Evolutionary conservation across 2,888 invertebrate species (phyloP).

Genomic region (Bhutanitis thaidina): DNA sequence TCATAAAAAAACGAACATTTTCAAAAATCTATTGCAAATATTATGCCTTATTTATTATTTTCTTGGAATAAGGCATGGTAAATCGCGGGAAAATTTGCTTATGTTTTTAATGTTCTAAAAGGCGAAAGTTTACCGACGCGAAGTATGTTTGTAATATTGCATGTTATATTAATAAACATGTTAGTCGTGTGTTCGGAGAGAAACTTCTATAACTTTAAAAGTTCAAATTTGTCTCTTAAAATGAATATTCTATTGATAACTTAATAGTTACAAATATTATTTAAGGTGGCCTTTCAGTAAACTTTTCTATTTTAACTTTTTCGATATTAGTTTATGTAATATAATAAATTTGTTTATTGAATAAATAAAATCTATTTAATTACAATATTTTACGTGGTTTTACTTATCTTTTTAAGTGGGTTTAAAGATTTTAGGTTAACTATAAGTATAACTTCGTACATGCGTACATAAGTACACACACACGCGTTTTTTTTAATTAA

Average conservation of each 20-base stretch:
- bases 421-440: no score
- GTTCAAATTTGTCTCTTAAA: slow-evolving; percentile 20
- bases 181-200: slow-evolving; percentile 13
- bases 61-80: not conserved
- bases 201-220: slow-evolving; percentile 15
- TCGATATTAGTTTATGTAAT: slow-evolving; percentile 70
- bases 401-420: no score
- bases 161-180: slow-evolving; percentile 7
- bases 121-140: not conserved
- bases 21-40: no score
- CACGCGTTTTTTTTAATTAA: no score
- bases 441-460: no score
- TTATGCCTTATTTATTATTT: no score
- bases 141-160: no score
- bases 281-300: slow-evolving; percentile 76
- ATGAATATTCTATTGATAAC: slow-evolving; percentile 14
- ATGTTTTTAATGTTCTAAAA: not conserved
- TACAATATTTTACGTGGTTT: slow-evolving; percentile 15
- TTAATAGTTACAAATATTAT: no score
- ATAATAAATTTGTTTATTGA: slow-evolving; percentile 48
- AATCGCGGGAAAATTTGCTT: not conserved
- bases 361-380: slow-evolving; percentile 35
- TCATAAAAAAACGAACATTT: no score
- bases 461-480: no score
- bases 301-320: slow-evolving; percentile 65